Evolutionary conservation across 2,797 vertebrate species (phyloP).

Genomic region (Microhierax caerulescens): DNA sequence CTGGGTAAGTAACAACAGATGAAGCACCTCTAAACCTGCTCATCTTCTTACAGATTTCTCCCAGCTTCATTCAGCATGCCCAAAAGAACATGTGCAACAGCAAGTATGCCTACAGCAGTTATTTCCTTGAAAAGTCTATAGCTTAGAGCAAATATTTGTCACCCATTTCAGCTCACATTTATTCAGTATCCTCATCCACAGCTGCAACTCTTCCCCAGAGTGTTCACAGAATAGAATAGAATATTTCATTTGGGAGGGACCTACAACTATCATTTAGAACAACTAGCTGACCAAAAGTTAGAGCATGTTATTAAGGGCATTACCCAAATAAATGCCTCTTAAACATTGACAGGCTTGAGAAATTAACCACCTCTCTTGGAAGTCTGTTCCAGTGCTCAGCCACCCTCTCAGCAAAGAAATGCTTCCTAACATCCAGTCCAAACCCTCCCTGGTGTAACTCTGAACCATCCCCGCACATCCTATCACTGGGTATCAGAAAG

Average conservation of each 20-base stretch:
- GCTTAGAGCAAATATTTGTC: neutral
- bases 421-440: neutral
- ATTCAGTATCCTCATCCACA: neutral
- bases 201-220: neutral
- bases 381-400: too few species aligned
- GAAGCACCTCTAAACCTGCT: neutral
- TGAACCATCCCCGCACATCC: rapidly evolving
- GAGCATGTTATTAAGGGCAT: neutral
- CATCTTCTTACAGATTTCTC: neutral
- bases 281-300: neutral
- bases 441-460: neutral
- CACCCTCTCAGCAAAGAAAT: neutral
- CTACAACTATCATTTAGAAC: rapidly evolving
- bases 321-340: neutral
- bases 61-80: neutral
- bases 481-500: too few species aligned
- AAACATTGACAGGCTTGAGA: too few species aligned
- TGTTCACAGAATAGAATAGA: neutral
- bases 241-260: neutral
- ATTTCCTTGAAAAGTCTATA: neutral
- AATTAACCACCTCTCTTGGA: too few species aligned
- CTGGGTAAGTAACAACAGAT: neutral
- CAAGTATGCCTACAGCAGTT: neutral
- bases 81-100: neutral
- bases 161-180: neutral